These are phyloP conservation scores for Eurypyga helias DNA, from an alignment of 2,113 vertebrate genomes.

Conservation along the genomic window DNA sequence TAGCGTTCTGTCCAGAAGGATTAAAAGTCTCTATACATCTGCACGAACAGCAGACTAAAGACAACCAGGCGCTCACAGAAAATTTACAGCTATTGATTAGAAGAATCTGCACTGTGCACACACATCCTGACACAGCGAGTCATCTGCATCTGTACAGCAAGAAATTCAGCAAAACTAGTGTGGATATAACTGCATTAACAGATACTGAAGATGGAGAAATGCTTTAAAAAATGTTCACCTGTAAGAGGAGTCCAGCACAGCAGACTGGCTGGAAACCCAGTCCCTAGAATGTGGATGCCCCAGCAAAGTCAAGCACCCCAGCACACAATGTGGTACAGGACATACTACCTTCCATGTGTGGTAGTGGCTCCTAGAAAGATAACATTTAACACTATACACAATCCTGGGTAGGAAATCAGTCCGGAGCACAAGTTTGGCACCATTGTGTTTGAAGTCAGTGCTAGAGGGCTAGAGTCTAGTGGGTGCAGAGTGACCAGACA, in stretches of 20 bases:
- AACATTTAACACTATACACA: not conserved
- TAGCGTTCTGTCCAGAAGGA: not conserved
- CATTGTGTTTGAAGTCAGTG: not conserved
- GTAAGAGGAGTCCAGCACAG: not conserved
- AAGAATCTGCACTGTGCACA: not conserved
- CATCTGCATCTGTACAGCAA: not conserved
- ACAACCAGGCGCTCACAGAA: not conserved
- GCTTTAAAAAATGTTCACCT: not conserved
- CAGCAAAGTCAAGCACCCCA: not conserved
- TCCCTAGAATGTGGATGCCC: not conserved
- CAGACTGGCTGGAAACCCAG: not conserved
- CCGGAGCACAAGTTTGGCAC: not conserved
- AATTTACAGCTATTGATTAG: not conserved
- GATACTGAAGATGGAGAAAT: not conserved
- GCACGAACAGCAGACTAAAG: not conserved
- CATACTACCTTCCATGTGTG: not conserved
- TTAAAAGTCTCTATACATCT: not conserved
- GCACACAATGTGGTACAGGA: not conserved
- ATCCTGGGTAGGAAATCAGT: not conserved
- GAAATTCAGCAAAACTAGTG: not conserved
- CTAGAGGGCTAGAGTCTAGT: not conserved
- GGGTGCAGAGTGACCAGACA: not conserved
- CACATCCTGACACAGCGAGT: accelerated
- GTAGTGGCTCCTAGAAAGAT: not conserved
- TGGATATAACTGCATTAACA: not conserved